Conservation (phyloP, 2,113 vertebrate species). For the Leptocoma aspasia region DNA sequence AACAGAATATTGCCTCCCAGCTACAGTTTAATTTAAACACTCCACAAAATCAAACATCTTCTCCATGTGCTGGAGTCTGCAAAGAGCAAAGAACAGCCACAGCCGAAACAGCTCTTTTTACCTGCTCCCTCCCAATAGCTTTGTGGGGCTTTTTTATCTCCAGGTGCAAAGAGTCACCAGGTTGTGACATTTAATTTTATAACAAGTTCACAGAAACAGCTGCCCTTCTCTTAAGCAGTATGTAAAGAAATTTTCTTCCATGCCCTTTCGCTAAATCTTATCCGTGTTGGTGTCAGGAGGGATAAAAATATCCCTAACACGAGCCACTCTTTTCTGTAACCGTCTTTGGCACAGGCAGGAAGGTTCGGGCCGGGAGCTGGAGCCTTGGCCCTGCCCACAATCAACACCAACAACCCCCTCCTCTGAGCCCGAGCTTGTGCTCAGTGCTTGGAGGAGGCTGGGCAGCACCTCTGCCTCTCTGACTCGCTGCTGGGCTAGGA, state of each 20-base stretch:
- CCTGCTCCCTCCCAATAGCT: neutral
- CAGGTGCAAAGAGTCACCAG: neutral
- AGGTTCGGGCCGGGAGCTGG: neutral
- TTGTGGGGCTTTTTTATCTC: neutral
- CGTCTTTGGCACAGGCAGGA: neutral
- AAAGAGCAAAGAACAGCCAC: neutral
- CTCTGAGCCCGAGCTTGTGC: fast-evolving
- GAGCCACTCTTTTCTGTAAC: neutral
- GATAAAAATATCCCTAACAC: neutral
- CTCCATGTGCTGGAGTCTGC: neutral
- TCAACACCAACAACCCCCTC: neutral
- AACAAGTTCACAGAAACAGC: neutral
- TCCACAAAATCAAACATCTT: neutral
- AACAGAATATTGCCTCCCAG: neutral
- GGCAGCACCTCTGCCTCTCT: neutral
- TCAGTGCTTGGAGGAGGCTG: fast-evolving
- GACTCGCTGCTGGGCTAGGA: fast-evolving
- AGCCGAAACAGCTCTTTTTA: neutral
- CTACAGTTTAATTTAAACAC: neutral
- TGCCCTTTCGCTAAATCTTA: slow-evolving; percentile 1
- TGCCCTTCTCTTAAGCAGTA: neutral
- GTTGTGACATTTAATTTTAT: slow-evolving; percentile 18
- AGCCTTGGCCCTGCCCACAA: neutral
- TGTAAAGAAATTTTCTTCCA: neutral
- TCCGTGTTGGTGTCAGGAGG: neutral